Evolutionary conservation across 2,888 invertebrate genomes (phyloP).

Genomic region (Antitype chi): DNA sequence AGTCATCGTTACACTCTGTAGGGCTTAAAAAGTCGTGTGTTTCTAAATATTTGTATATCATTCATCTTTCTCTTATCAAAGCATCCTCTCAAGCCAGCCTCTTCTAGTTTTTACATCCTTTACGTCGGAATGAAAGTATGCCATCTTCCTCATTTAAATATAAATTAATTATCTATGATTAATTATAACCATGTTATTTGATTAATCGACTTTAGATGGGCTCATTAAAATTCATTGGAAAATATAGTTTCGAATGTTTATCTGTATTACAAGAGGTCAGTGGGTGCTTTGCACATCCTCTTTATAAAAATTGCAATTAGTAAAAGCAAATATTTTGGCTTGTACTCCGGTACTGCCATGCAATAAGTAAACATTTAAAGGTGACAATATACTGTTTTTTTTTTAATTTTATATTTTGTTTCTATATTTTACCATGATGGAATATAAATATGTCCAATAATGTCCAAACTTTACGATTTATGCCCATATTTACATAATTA

Average conservation of each 20-base stretch:
- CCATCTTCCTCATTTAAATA: slow-evolving; percentile 22
- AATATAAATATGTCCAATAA: neutral
- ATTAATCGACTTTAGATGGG: slow-evolving; percentile 44
- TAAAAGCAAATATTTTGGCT: neutral
- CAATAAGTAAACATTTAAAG: neutral
- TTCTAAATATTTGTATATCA: slow-evolving; percentile 2
- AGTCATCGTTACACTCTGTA: slow-evolving; percentile 8
- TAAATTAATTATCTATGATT: slow-evolving; percentile 36
- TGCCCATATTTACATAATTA: neutral
- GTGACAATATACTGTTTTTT: neutral
- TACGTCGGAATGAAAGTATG: slow-evolving; percentile 37
- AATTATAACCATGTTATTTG: slow-evolving; percentile 32
- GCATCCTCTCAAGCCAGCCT: neutral
- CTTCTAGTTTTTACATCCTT: slow-evolving; percentile 18
- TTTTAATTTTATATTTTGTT: no score
- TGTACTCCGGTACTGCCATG: neutral
- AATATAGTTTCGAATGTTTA: slow-evolving; percentile 28
- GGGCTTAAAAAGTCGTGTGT: neutral
- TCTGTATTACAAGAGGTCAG: slow-evolving; percentile 36
- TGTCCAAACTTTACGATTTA: neutral
- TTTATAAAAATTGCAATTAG: neutral
- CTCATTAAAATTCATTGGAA: slow-evolving; percentile 24
- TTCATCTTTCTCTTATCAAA: slow-evolving; percentile 13
- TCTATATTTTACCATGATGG: neutral
- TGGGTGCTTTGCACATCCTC: slow-evolving; percentile 22